Base-by-base conservation (phyloP, 2,113 vertebrate species). In the Crotalus tigris region DNA sequence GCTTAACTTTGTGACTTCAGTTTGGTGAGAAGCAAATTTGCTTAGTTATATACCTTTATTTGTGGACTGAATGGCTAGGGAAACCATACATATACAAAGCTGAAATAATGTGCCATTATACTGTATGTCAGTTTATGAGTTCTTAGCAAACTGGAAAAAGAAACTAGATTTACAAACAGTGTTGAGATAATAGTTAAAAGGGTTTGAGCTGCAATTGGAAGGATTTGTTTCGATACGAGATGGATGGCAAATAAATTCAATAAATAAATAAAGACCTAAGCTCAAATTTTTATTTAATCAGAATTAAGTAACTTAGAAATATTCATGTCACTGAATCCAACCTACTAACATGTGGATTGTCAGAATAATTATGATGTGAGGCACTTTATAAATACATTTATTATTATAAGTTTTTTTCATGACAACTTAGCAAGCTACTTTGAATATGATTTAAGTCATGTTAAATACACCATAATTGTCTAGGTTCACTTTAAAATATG, bases 1-100 rank as follows among this genome's bases (percentile, higher is more conserved):
- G 97, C 97, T 96, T 95, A 94, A 96, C 96, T 97, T 95, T 0
- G 61, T 93, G 97, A 96, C 94, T 96, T 97, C 97, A 96, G 97
- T 97, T 95, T 93, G 97, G 93, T 94, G 95, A 91, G 95, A 93
- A 94, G 96, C 95, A 96, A 97, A 97, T 97, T 96, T 95, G 86
- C 98, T 97, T 93, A 96, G 96, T 93, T 93, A 92, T 94, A 92
- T 0, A 95, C 96, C 95, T 97, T 96, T 96, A 96, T 97, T 95
- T 97, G 96, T 95, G 26, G 96, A 87, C 90, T 90, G 90, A 94
- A 95, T 91, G 93, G 94, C 96, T 94, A 23, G 17, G 93, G 39
- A 93, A 85, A 90, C 21, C 46, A 94, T 92, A 95, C 94, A 87
- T 93, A 93, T 5, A 93, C 94, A 85, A 95, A 90, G 94, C 29